phyloP scores from a whole-genome alignment of 2,888 invertebrate species.

The Aporophyla lueneburgensis region DNA sequence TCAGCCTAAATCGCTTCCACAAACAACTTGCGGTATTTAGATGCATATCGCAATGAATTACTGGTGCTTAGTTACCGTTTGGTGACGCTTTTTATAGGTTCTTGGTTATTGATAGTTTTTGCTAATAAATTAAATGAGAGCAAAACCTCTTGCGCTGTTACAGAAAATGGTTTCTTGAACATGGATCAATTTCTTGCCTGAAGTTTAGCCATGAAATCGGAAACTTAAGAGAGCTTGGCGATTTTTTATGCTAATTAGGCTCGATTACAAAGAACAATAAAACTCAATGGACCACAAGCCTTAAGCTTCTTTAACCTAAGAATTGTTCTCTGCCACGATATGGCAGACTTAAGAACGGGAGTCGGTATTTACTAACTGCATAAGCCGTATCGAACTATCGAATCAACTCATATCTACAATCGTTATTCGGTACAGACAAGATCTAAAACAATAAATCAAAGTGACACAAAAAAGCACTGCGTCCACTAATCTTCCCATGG shows the following conservation, averaged over 20 bases:
- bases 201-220: conserved; percentile 47
- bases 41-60: conserved; percentile 73
- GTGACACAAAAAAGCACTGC: conserved; percentile 53
- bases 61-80: conserved; percentile 73
- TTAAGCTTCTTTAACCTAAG: conserved; percentile 40
- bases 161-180: conserved; percentile 36
- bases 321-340: conserved; percentile 17
- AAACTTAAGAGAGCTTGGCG: conserved; percentile 28
- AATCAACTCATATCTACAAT: conserved; percentile 22
- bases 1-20: conserved; percentile 75
- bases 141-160: conserved; percentile 53
- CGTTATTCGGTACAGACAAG: conserved; percentile 37
- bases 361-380: background rate
- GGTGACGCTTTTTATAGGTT: conserved; percentile 68
- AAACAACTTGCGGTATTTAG: conserved; percentile 73
- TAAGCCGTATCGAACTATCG: conserved; percentile 24
- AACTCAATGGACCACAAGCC: conserved; percentile 39
- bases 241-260: conserved; percentile 45
- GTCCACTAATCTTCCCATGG: conserved; percentile 74
- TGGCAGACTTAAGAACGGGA: conserved; percentile 3
- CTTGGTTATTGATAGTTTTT: conserved; percentile 59
- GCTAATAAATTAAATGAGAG: conserved; percentile 54
- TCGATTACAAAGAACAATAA: conserved; percentile 53
- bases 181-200: conserved; percentile 34
- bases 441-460: conserved; percentile 55